phyloP scores from a whole-genome alignment of 2,888 invertebrate genomes.

The Amphipyra berbera region DNA sequence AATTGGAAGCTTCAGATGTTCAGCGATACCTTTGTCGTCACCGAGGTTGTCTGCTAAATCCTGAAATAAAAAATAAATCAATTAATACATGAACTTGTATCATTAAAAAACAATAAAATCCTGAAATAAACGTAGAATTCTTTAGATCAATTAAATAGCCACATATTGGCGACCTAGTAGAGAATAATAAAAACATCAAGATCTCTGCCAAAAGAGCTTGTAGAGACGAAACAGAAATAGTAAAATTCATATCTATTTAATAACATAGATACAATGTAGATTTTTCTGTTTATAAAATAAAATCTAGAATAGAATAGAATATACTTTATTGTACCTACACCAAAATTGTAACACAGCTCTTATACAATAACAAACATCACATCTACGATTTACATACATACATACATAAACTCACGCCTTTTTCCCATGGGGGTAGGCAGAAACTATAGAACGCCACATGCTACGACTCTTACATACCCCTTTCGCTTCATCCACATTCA shows the following conservation, averaged over 20 bases:
- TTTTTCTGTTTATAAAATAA: not conserved
- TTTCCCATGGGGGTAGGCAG: too few species aligned
- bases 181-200: slow-evolving; percentile 31
- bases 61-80: slow-evolving; percentile 86
- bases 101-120: slow-evolving; percentile 15
- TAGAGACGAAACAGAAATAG: slow-evolving; percentile 18
- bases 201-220: slow-evolving; percentile 42
- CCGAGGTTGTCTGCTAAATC: slow-evolving; percentile 95
- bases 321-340: too few species aligned
- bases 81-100: slow-evolving; percentile 1
- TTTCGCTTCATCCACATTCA: too few species aligned
- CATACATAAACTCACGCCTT: too few species aligned
- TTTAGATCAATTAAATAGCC: slow-evolving; percentile 19
- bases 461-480: too few species aligned
- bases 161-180: slow-evolving; percentile 32
- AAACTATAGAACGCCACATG: too few species aligned
- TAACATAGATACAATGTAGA: not conserved
- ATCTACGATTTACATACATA: too few species aligned
- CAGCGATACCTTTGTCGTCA: slow-evolving; percentile 96
- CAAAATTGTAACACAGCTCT: too few species aligned
- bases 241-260: slow-evolving; percentile 15
- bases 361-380: too few species aligned
- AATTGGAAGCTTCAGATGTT: slow-evolving; percentile 97
- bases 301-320: too few species aligned
- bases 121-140: slow-evolving; percentile 20